A percentile compares a stretch with the other conserved stretches of the same genome.
Evolutionary conservation across 2,113 vertebrate genomes (phyloP).

Genomic region (Cathartes aura): DNA sequence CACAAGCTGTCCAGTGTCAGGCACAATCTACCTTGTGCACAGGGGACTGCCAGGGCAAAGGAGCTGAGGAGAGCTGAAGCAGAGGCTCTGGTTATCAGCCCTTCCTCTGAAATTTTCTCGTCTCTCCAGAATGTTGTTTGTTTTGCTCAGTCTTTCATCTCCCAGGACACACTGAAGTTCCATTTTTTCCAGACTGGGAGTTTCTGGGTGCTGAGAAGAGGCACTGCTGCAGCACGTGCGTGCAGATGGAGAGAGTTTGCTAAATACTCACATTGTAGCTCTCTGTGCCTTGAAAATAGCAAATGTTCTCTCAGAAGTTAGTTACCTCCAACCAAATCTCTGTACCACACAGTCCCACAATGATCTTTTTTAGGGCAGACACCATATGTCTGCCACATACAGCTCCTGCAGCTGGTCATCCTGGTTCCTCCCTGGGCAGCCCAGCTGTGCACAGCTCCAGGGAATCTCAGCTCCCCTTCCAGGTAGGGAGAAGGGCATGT

Average conservation of each 20-base stretch:
- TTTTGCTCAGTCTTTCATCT: background rate
- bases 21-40: background rate
- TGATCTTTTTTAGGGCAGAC: background rate
- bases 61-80: background rate
- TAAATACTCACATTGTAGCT: background rate
- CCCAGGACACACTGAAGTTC: background rate
- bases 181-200: background rate
- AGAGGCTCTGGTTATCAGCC: background rate
- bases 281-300: background rate
- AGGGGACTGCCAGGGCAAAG: background rate
- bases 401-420: background rate
- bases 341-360: background rate
- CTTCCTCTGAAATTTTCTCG: background rate
- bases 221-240: accelerated
- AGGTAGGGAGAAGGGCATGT: background rate
- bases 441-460: background rate
- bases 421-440: background rate
- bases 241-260: background rate
- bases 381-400: accelerated
- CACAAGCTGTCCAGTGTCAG: background rate
- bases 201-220: background rate
- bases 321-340: background rate
- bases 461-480: background rate
- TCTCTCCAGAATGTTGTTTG: background rate
- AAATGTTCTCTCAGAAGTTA: background rate